Evolutionary conservation across 2,888 invertebrate species (phyloP).

Genomic region (Phytoseiulus persimilis): DNA sequence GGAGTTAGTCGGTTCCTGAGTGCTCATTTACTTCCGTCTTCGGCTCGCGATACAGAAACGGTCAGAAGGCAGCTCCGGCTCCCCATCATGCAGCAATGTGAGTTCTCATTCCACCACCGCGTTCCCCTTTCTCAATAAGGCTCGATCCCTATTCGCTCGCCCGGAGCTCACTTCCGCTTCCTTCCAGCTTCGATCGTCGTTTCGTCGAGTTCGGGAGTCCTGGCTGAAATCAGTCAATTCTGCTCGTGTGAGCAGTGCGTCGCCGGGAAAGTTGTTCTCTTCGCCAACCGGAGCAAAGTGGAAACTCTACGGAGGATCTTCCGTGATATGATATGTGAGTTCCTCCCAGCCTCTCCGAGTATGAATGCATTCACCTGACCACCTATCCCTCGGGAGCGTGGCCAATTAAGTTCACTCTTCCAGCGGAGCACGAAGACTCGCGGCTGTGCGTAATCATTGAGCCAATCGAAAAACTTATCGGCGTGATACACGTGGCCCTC

Average conservation of each 20-base stretch:
- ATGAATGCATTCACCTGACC: too few species aligned
- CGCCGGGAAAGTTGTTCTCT: background rate
- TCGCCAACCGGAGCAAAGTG: background rate
- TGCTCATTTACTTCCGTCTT: background rate
- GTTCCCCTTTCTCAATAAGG: too few species aligned
- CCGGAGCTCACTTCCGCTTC: too few species aligned
- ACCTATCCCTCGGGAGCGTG: too few species aligned
- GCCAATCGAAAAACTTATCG: background rate
- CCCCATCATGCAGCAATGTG: background rate
- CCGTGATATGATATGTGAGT: background rate
- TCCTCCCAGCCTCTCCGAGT: too few species aligned
- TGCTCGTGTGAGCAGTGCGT: background rate
- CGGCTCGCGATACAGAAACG: background rate
- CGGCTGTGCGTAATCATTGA: background rate
- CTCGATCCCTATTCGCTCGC: too few species aligned
- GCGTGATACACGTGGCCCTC: background rate
- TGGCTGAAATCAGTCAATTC: background rate
- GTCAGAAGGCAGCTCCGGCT: background rate
- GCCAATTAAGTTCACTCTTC: too few species aligned
- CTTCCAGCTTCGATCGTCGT: background rate
- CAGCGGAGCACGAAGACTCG: background rate
- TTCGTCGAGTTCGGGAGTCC: background rate
- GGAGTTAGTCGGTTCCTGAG: background rate
- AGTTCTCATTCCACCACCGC: background rate
- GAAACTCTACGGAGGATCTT: background rate